Percentiles rank a stretch among this genome's conserved stretches.
Evolutionary conservation across 2,797 vertebrate genomes (phyloP).

Genomic region (Hippoglossus hippoglossus): DNA sequence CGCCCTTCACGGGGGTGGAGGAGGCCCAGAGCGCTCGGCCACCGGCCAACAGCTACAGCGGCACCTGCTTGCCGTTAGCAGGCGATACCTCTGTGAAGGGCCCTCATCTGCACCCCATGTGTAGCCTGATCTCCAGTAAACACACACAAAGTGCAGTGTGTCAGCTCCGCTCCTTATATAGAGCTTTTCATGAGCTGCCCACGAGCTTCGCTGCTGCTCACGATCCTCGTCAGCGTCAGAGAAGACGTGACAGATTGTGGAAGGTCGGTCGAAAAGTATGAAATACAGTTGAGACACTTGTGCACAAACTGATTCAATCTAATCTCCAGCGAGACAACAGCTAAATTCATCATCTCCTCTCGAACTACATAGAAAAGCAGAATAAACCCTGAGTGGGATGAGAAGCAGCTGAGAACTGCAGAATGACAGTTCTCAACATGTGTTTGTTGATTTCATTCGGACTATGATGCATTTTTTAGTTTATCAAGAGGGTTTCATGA

Average conservation of each 20-base stretch:
- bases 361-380: background rate
- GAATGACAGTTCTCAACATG: background rate
- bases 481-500: background rate
- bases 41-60: slow-evolving; percentile 74
- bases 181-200: slow-evolving; percentile 58
- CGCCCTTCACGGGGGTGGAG: slow-evolving; percentile 26
- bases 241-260: slow-evolving; percentile 16
- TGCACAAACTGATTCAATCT: background rate
- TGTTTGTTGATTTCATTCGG: background rate
- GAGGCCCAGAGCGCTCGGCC: slow-evolving; percentile 52
- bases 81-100: slow-evolving; percentile 63
- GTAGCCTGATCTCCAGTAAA: slow-evolving; percentile 41
- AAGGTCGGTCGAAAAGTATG: background rate
- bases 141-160: slow-evolving; percentile 22
- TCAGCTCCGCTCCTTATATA: slow-evolving; percentile 79
- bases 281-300: slow-evolving; percentile 2
- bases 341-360: background rate
- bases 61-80: slow-evolving; percentile 88
- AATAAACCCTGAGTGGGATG: too few species aligned
- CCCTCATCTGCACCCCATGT: slow-evolving; percentile 80
- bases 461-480: background rate
- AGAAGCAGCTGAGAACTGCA: too few species aligned
- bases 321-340: background rate
- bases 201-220: slow-evolving; percentile 17
- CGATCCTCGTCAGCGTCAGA: slow-evolving; percentile 21